Evolutionary conservation across 2,888 invertebrate species (phyloP), one percentile per base, ranked within the genome.

Genomic region (Cyaniris semiargus): DNA sequence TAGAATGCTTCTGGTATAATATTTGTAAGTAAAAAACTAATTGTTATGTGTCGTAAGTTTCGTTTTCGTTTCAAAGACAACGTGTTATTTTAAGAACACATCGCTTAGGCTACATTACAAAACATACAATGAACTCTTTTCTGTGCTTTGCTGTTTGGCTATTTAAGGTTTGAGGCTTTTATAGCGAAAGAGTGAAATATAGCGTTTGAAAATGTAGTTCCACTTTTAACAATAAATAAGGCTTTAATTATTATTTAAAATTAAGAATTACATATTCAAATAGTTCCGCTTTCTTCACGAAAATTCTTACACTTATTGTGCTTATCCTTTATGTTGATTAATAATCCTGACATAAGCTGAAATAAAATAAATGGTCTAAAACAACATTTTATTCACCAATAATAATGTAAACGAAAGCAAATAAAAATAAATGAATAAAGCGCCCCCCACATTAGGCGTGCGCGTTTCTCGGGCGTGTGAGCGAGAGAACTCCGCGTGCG

Each of bases 11-110:
- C 23, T 21, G 21, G 66, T 66, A 66, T 66, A 66, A 72, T 72
- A 38, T 72, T 71, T 71, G 71, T 71, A 71, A 71, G 38, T 71
- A 71, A 71, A 38, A 38, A 71, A n/a, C 34, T 18, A 71, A 71
- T 21, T 38, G 21, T 71, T 71, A 71, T 21, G n/a, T 71, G 71
- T 71, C 21, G 66, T 23, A 23, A 27, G 60, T 31, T 27, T 66
- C 66, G 27, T 66, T 66, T 23, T 27, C 4, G 66, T 66, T 66
- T 23, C 23, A 23, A 60, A 60, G 21, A 60, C 60, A 13, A 60
- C 21, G 8, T 58, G 21, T 58, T 23, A 60, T 10, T 4, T 60
- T 23, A 23, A 23, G 21, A 13, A 60, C 60, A 60, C 60, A 60
- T 6, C 4, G 23, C 23, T 23, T 60, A 21, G 27, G 66, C 66